A percentile compares a stretch with the other conserved stretches of the same genome.
These are phyloP conservation scores for Lamellibrachia satsuma DNA, from an alignment of 2,888 invertebrate species.

Conservation along the genomic window DNA sequence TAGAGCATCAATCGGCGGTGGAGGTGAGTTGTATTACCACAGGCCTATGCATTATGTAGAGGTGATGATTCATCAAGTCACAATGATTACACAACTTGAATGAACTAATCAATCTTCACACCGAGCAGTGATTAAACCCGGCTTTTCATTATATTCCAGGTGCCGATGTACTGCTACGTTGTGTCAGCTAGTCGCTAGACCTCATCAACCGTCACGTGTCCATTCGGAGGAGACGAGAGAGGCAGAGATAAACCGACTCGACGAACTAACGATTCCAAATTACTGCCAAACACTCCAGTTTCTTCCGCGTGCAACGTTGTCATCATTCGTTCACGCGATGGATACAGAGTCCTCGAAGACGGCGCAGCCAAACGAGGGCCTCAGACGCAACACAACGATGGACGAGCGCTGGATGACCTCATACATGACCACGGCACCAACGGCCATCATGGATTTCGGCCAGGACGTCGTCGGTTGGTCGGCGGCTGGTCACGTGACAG, in stretches of 20 bases:
- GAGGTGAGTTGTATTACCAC: neutral
- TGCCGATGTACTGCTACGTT: neutral
- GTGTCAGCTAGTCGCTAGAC: slow-evolving; percentile 2
- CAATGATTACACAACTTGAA: neutral
- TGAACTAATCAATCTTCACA: neutral
- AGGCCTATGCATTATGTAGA: no score
- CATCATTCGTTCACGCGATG: neutral
- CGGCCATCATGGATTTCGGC: slow-evolving; percentile 17
- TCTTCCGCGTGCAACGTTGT: neutral
- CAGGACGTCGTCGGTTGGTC: slow-evolving; percentile 6
- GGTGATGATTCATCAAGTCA: no score
- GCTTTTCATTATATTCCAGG: neutral
- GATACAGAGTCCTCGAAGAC: neutral
- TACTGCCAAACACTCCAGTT: neutral
- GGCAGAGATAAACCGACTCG: neutral
- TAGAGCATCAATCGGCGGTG: neutral
- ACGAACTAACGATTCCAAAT: neutral
- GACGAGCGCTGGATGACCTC: slow-evolving; percentile 12
- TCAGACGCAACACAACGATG: neutral
- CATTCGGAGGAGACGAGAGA: neutral
- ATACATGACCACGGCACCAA: neutral
- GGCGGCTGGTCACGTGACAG: neutral
- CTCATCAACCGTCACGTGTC: neutral
- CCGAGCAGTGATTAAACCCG: neutral
- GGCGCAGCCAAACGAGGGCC: neutral